Percentiles rank a stretch among this genome's conserved stretches.
Conservation (phyloP, 2,113 vertebrate genomes). For the Sebastes schlegelii region DNA sequence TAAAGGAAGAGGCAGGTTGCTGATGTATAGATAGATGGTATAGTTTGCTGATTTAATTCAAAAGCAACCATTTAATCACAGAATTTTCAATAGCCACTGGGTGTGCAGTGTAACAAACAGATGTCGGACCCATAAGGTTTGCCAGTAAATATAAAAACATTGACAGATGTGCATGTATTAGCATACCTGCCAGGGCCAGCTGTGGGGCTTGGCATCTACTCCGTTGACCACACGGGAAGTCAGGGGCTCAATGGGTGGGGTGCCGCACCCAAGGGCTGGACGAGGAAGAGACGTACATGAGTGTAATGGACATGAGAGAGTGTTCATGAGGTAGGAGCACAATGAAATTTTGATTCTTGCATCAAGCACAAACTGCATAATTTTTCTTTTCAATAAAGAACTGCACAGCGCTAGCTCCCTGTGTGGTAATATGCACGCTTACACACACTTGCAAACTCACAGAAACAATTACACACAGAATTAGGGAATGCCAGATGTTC, state of each 20-base stretch:
- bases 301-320: not conserved
- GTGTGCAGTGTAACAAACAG: slow-evolving; percentile 43
- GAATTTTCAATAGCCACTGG: slow-evolving; percentile 27
- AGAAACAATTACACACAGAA: slow-evolving; percentile 60
- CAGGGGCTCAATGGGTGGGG: slow-evolving; percentile 81
- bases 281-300: not conserved
- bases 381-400: slow-evolving; percentile 18
- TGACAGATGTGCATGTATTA: slow-evolving; percentile 51
- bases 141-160: slow-evolving; percentile 50
- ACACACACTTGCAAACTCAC: slow-evolving; percentile 26
- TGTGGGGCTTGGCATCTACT: slow-evolving; percentile 86
- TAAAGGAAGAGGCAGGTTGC: slow-evolving; percentile 6
- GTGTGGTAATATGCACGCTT: slow-evolving; percentile 1
- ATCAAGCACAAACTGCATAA: not conserved
- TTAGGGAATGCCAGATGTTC: slow-evolving; percentile 72
- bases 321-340: not conserved
- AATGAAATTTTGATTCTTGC: not conserved
- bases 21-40: not conserved
- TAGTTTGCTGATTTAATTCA: slow-evolving; percentile 27
- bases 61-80: slow-evolving; percentile 43
- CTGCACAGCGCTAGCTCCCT: slow-evolving; percentile 2
- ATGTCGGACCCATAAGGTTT: slow-evolving; percentile 45
- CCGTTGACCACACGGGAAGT: slow-evolving; percentile 90
- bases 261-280: slow-evolving; percentile 88
- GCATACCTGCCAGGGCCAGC: slow-evolving; percentile 96